These are phyloP conservation scores for Sinosuthora webbiana DNA, from an alignment of 2,113 vertebrate genomes.

Conservation along the genomic window DNA sequence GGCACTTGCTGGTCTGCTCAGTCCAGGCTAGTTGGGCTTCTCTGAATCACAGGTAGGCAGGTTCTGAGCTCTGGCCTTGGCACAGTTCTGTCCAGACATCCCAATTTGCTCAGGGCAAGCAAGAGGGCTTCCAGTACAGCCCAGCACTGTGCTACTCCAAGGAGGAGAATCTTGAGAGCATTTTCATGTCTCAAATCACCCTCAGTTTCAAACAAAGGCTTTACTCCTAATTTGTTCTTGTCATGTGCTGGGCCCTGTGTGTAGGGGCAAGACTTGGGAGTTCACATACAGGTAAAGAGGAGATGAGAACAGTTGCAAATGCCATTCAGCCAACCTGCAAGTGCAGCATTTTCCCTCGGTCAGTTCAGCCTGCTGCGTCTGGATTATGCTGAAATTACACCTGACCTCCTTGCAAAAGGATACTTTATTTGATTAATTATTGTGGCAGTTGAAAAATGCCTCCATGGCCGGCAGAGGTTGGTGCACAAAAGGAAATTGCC, in stretches of 20 bases:
- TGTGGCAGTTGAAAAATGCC: neutral
- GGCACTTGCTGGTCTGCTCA: neutral
- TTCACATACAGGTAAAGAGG: neutral
- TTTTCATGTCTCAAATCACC: neutral
- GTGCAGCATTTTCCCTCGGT: neutral
- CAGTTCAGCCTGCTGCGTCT: neutral
- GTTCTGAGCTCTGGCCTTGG: neutral
- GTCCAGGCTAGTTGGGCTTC: neutral
- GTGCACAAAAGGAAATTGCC: constrained; percentile 39
- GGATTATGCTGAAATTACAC: constrained; percentile 50
- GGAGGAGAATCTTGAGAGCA: neutral
- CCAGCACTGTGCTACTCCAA: neutral
- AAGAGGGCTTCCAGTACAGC: neutral
- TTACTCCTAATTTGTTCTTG: neutral
- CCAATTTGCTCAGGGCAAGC: neutral
- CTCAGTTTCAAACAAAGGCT: neutral
- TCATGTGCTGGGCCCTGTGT: neutral
- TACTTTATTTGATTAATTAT: constrained; percentile 49
- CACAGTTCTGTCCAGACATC: neutral
- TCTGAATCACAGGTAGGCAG: neutral
- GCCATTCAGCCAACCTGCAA: neutral
- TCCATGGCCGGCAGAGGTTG: neutral
- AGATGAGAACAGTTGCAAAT: neutral
- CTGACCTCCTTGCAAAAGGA: constrained; percentile 18
- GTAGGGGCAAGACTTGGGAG: neutral